Percentiles rank a stretch among this genome's conserved stretches.
phyloP scores from a whole-genome alignment of 2,797 vertebrate genomes.

The Pipistrellus pipistrellus region DNA sequence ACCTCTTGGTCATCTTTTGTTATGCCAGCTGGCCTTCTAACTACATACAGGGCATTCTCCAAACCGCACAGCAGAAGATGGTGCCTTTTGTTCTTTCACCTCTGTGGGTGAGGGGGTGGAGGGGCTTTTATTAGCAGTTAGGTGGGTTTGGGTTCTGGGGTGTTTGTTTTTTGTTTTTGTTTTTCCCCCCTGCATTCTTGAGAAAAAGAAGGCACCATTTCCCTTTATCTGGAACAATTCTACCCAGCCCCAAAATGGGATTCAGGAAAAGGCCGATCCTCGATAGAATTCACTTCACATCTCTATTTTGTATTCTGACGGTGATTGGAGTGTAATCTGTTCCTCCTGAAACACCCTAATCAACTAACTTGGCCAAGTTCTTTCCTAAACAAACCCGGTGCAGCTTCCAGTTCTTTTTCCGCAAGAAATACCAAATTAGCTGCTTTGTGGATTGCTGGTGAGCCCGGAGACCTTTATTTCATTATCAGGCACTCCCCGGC shows the following conservation, averaged over 20 bases:
- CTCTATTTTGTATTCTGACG: conserved; percentile 83
- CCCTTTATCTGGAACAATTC: conserved; percentile 54
- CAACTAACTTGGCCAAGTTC: conserved; percentile 85
- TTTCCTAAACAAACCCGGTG: conserved; percentile 85
- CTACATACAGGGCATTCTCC: not conserved
- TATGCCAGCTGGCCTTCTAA: not conserved
- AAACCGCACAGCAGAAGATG: not conserved
- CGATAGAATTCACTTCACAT: conserved; percentile 77
- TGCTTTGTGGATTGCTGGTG: conserved; percentile 83
- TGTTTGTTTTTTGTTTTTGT: no score
- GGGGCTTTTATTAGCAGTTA: not conserved
- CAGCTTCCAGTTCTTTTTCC: conserved; percentile 84
- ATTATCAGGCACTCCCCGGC: conserved; percentile 77
- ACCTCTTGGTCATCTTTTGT: not conserved
- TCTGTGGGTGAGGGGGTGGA: not conserved
- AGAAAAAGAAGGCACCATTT: not conserved
- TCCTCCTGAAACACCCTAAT: conserved; percentile 87
- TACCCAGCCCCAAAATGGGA: conserved; percentile 46
- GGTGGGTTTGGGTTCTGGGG: not conserved
- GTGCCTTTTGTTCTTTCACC: not conserved
- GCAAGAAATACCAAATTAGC: conserved; percentile 84
- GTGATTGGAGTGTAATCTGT: conserved; percentile 78
- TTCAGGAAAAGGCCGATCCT: conserved; percentile 68
- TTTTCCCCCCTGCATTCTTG: not conserved
- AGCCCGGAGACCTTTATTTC: conserved; percentile 79